These are phyloP conservation scores for Laothoe populi DNA, from an alignment of 2,888 invertebrate genomes.

Conservation along the genomic window DNA sequence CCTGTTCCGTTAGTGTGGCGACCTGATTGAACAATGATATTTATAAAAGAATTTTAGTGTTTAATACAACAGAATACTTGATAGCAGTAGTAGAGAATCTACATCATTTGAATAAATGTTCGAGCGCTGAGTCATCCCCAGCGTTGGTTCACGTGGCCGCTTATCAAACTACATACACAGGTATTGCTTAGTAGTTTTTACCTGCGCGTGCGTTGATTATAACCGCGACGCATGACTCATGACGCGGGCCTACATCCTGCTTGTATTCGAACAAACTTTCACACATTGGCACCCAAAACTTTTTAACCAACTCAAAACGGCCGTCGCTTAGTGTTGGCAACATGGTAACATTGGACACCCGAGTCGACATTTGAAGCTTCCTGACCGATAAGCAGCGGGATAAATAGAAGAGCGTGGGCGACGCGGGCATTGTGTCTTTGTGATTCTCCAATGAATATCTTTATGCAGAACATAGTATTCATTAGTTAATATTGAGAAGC, in stretches of 20 bases:
- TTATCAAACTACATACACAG: conserved; percentile 69
- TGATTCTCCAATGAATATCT: too few relatives aligned
- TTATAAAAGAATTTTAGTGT: conserved; percentile 24
- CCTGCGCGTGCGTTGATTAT: conserved; percentile 77
- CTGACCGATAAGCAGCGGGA: too few relatives aligned
- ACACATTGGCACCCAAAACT: conserved; percentile 46
- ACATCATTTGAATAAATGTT: conserved; percentile 32
- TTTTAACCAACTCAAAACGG: conserved; percentile 19
- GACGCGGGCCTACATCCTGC: conserved; percentile 72
- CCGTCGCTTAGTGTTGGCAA: conserved; percentile 17
- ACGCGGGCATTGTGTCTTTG: too few relatives aligned
- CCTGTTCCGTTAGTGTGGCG: conserved; percentile 12
- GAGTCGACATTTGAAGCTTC: too few relatives aligned
- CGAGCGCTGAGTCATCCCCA: conserved; percentile 64
- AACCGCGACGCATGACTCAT: conserved; percentile 50
- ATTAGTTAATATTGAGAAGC: too few relatives aligned
- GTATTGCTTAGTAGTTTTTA: conserved; percentile 65
- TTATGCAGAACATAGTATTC: too few relatives aligned
- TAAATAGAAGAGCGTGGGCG: too few relatives aligned
- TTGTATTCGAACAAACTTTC: conserved; percentile 74
- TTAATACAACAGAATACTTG: conserved; percentile 5
- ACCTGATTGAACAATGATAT: conserved; percentile 20
- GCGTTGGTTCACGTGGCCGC: conserved; percentile 71
- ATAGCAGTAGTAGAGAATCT: conserved; percentile 18
- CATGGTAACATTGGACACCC: too few relatives aligned